Evolutionary conservation across 2,797 vertebrate species (phyloP), one percentile per base, ranked within the genome.

Genomic region (Austrolebias charrua): DNA sequence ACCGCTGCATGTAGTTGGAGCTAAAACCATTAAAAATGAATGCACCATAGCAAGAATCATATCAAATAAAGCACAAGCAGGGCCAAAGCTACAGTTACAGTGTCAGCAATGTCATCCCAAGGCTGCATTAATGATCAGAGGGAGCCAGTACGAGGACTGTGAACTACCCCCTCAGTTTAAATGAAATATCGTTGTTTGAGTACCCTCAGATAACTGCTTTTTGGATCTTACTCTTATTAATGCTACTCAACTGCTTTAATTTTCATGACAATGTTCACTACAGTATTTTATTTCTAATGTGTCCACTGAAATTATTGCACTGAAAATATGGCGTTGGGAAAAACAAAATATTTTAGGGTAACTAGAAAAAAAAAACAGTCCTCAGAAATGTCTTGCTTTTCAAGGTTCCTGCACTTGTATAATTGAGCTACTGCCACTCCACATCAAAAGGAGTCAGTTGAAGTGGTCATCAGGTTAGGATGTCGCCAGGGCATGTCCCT

Each of bases 1-100:
- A 31, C 29, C 6, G 38, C 20, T 14, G 11, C 5, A 54, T 24
- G 18, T 24, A 54, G 14, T 19, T 29, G 33, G 3, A 44, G 60
- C 33, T 42, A 9, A 47, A 50, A n/a, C 35, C 20, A 61, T 48
- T 60, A 35, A 24, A 28, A 60, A 50, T 60, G 7, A 42, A 60
- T 60, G 45, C 20, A 7, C 7, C 35, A 8, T 9, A 38, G 35
- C 6, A 6, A 31, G 20, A 51, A 8, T 31, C 16, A 43, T 15
- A 42, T 43, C 20, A 44, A 40, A 28, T 50, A 5, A 14, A 43
- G 19, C 20, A 40, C n/a, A 42, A 51, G 20, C 24, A 8, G 18
- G 33, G 31, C 45, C 15, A 28, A 20, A 43, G 14, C 40, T 11
- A 20, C 18, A 35, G 33, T 59, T 35, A 48, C 13, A 59, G 20